A percentile compares a stretch with the other conserved stretches of the same genome.
Conservation (phyloP, 2,113 vertebrate species). For the Grus americana region DNA sequence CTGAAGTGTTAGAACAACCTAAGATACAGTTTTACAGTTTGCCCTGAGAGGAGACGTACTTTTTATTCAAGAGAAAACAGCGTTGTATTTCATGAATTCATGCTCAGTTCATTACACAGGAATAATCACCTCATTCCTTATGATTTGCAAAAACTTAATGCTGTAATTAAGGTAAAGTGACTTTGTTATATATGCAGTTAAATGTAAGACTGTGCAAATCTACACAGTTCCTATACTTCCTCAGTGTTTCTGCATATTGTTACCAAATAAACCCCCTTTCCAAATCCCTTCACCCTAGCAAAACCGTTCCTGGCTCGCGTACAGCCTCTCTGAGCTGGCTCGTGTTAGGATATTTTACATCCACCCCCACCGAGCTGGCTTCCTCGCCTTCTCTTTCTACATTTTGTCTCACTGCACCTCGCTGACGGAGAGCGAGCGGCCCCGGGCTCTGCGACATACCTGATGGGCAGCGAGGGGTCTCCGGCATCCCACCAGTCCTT, state of each 20-base stretch:
- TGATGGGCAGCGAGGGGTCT: constrained; percentile 93
- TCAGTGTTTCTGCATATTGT: neutral
- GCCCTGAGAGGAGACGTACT: neutral
- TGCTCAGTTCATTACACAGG: neutral
- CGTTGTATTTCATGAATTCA: neutral
- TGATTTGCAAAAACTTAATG: neutral
- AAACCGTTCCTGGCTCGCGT: neutral
- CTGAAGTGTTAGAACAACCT: neutral
- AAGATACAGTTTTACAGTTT: neutral
- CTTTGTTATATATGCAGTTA: neutral
- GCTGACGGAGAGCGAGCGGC: fast-evolving
- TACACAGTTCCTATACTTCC: neutral
- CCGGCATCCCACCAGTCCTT: constrained; percentile 97
- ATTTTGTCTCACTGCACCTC: neutral
- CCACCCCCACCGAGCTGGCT: neutral
- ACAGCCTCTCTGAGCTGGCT: neutral
- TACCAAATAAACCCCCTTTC: neutral
- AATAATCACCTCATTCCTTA: neutral
- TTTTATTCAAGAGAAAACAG: neutral
- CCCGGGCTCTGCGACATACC: constrained; percentile 57
- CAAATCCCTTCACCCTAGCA: neutral
- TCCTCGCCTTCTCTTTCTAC: neutral
- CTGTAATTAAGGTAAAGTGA: neutral
- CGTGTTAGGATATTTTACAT: fast-evolving
- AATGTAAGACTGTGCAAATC: neutral